Base-by-base conservation (phyloP, 2,797 vertebrate species). In the Distichodus sexfasciatus region DNA sequence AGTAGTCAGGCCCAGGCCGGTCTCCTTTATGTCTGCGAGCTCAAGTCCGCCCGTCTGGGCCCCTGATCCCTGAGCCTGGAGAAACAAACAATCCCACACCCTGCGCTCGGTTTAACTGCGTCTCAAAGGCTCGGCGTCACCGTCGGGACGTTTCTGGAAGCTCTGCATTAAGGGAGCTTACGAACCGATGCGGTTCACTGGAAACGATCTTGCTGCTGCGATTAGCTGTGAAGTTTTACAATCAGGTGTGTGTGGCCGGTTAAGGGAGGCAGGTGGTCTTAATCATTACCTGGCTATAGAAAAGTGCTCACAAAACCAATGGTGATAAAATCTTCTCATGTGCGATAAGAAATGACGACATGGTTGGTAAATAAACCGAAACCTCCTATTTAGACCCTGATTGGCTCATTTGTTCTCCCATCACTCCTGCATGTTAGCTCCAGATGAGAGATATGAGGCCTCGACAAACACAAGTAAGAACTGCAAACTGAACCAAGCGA, bases 181-280 rank as follows among this genome's bases (percentile, higher is more conserved):
- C 1, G 29, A 69, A 26, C 1, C 5, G 1, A 48, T 21, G 28
- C 6, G 31, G 46, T 33, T 61, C 48, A 21, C 23, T 35, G 21
- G 14, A 2, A 29, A 57, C 44, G 31, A 44, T 58, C 11, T 3
- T 47, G 38, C 7, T 31, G 53, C 19, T 44, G 58, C 15, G 28
- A 51, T 71, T 35, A 66, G 24, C 35, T 43, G 44, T 51, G 19
- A 67, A 55, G 26, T 46, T 76, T 66, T 41, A 71, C 28, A 61
- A 23, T 64, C n/a, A 74, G 26, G 66, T 41, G 33, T 41, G 2
- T 31, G 11, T 43, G 17, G 17, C 12, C 24, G 55, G 69, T 61
- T 43, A 76, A 31, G 9, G 12, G 24, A 46, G 24, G 38, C 11
- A 46, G 29, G 58, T 44, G 26, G 28, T 68, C 51, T 29, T 38